Evolutionary conservation across 1,140 invertebrate genomes (phyloP).

Genomic region (Apolygus lucorum): DNA sequence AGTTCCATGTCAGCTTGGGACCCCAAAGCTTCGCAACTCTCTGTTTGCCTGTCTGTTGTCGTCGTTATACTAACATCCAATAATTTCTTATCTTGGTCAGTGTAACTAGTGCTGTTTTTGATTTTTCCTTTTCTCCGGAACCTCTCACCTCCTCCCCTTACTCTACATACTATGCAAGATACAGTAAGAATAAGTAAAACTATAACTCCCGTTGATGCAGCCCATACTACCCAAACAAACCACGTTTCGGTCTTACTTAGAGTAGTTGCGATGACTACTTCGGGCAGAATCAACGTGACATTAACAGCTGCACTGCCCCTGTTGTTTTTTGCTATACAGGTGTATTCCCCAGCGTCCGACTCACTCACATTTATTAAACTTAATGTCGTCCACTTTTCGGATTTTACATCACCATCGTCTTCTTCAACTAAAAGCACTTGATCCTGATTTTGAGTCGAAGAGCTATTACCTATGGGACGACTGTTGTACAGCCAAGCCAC

Average conservation of each 20-base stretch:
- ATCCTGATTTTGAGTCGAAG: conserved; percentile 39
- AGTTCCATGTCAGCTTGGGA: conserved; percentile 44
- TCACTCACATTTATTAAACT: conserved; percentile 65
- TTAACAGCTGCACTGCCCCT: conserved; percentile 60
- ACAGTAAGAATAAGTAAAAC: conserved; percentile 44
- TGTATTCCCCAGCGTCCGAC: conserved; percentile 68
- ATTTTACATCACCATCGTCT: conserved; percentile 34
- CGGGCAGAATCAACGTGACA: conserved; percentile 59
- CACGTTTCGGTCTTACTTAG: conserved; percentile 51
- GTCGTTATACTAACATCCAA: conserved; percentile 69
- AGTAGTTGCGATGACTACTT: conserved; percentile 55
- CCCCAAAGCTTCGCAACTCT: conserved; percentile 39
- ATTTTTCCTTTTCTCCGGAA: conserved; percentile 53
- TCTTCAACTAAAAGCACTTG: conserved; percentile 40
- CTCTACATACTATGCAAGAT: conserved; percentile 49
- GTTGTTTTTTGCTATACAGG: conserved; percentile 64
- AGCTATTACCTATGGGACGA: conserved; percentile 39
- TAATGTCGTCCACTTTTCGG: conserved; percentile 59
- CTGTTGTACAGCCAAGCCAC: conserved; percentile 72
- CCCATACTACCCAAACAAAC: conserved; percentile 48
- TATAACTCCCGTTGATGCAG: conserved; percentile 44
- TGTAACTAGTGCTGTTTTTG: conserved; percentile 65
- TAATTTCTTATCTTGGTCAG: conserved; percentile 74
- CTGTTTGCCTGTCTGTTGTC: conserved; percentile 53
- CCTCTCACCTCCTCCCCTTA: conserved; percentile 39